Conservation (phyloP, 2,888 invertebrate genomes). For the Drosophila cracens region DNA sequence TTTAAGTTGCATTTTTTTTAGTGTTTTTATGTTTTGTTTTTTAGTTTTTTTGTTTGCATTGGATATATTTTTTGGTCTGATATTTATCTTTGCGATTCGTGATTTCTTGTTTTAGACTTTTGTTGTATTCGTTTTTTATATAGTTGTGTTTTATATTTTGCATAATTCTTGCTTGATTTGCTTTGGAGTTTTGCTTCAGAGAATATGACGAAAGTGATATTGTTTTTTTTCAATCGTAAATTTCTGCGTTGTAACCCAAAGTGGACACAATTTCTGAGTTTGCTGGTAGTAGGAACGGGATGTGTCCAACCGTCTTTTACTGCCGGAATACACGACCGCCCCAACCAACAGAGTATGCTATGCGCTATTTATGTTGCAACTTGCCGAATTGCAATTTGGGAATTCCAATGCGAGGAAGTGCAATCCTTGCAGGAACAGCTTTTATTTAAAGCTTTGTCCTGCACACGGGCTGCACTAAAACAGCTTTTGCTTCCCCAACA, state of each 20-base stretch:
- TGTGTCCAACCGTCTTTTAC: conserved; percentile 78
- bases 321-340: conserved; percentile 81
- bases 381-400: conserved; percentile 61
- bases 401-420: conserved; percentile 59
- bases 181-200: conserved; percentile 51
- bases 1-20: conserved; percentile 71
- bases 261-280: conserved; percentile 77
- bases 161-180: conserved; percentile 12
- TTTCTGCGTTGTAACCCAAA: conserved; percentile 52
- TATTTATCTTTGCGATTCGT: conserved; percentile 71
- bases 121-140: conserved; percentile 39
- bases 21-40: conserved; percentile 62
- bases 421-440: conserved; percentile 44
- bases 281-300: conserved; percentile 63
- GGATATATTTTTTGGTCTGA: conserved; percentile 76
- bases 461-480: conserved; percentile 43
- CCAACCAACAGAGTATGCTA: conserved; percentile 25
- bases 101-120: conserved; percentile 69
- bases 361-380: conserved; percentile 55
- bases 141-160: conserved; percentile 46
- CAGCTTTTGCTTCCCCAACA: conserved; percentile 43
- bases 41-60: conserved; percentile 75
- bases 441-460: conserved; percentile 45
- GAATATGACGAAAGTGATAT: conserved; percentile 59
- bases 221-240: conserved; percentile 51